Evolutionary conservation across 2,888 invertebrate genomes (phyloP).

Genomic region (Brenthis daphne): DNA sequence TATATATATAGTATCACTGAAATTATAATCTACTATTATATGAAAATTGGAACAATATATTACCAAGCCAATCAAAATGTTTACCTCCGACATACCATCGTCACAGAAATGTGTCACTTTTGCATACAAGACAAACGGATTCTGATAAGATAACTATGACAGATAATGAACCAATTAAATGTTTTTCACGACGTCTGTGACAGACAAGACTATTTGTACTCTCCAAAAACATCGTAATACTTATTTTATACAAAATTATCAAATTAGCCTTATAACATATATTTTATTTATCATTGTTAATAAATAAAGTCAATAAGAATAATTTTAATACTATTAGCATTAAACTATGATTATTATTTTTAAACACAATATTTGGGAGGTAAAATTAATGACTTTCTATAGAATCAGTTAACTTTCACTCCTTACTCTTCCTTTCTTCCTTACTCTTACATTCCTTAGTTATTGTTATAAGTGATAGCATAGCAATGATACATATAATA

Average conservation of each 20-base stretch:
- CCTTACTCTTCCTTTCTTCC: too few relatives aligned
- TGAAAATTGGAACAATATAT: slow-evolving; percentile 7
- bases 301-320: too few relatives aligned
- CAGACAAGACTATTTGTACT: slow-evolving; percentile 37
- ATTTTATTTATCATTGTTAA: too few relatives aligned
- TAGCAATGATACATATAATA: too few relatives aligned
- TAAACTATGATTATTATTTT: too few relatives aligned
- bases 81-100: slow-evolving; percentile 35
- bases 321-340: too few relatives aligned
- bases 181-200: slow-evolving; percentile 41
- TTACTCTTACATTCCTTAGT: too few relatives aligned
- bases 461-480: too few relatives aligned
- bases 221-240: slow-evolving; percentile 6
- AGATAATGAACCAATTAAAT: slow-evolving; percentile 42
- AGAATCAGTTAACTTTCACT: too few relatives aligned
- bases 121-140: slow-evolving; percentile 41
- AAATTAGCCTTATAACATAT: too few relatives aligned
- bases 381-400: too few relatives aligned
- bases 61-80: slow-evolving; percentile 34
- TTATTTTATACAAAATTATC: not conserved
- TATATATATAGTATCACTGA: not conserved
- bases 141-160: slow-evolving; percentile 44
- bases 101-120: slow-evolving; percentile 41
- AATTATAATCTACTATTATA: not conserved
- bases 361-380: too few relatives aligned